Base-by-base conservation (phyloP, 2,797 vertebrate species). In the Hypotaenidia philippensis region DNA sequence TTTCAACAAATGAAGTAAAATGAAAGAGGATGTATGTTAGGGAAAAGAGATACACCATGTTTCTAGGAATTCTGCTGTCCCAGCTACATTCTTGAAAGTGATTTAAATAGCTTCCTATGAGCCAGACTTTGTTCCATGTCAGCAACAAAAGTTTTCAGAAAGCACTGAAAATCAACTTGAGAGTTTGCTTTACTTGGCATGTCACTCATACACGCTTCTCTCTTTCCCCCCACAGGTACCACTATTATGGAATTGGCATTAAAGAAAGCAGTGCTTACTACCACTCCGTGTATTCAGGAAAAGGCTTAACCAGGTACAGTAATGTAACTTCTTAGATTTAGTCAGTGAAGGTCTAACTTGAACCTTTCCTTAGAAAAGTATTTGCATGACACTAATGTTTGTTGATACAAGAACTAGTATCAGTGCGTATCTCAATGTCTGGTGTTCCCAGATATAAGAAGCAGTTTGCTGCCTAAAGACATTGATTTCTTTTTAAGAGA, bases 231-330 rank as follows among this genome's bases (percentile, higher is more conserved):
- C 15, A 25, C 95, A 99, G 99, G 86, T 99, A 99, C 96, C 99
- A 99, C 96, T 99, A 99, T 93, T 99, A 99, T 93, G 99, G 99
- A 19, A 99, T 99, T 86, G 99, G 99, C 94, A 99, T 99, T 96
- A 99, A 99, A 96, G 99, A 99, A 96, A 99, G 99, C 98, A 99
- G 99, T 61, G 99, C 99, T 4, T 99, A 99, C 95, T 99, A 99
- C 94, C 99, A 99, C 97, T 99, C 99, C 5, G 99, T 99, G 61
- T 99, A 99, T 94, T 99, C 99, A 89, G 99, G 99, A 89, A 99
- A 99, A 97, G 99, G 99, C 77, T 97, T 99, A 97, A 99, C 99
- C 93, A 99, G 99, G 99, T 99, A 98, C 95, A 63, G 31, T 68
- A 90, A 49, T 20, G 20, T 27, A 44, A 52, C 8, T 93, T 36